Evolutionary conservation across 2,797 vertebrate species (phyloP), one percentile per base, ranked within the genome.

Genomic region (Lithobates sylvaticus): DNA sequence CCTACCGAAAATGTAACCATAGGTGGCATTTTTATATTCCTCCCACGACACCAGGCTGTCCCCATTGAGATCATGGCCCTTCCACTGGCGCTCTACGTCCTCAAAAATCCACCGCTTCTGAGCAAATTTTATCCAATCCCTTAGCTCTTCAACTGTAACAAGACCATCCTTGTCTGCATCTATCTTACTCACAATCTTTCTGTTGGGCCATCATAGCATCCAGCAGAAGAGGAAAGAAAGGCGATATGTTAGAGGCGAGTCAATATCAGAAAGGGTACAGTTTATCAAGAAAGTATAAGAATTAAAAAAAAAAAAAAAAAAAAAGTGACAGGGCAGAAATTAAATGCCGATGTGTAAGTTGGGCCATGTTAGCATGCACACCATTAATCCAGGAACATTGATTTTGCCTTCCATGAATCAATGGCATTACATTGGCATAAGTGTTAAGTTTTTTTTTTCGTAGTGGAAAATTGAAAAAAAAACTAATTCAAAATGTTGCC

Each of bases 31-130:
- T 93, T 96, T 98, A 90, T 99, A 99, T 81, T 99, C 98, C 85
- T 99, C 97, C 98, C 98, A 99, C 83, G 97, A 97, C 79, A 99
- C 94, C 54, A 96, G 90, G 2, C 93, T 94, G 39, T 99, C 98
- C 85, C 95, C 96, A 27, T 99, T 96, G 89, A 99, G 96, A 94
- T 99, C 98, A 7, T 99, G 98, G 89, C 96, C 97, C 89, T 97
- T 98, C 98, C 97, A 98, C 94, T 99, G 98, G 10, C 97, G 94
- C 88, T 99, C 97, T 89, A 99, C 98, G 13, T 99, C 98, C 97
- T 95, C 97, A n/a, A 95, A 99, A 91, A 99, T 98, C 98, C 98
- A 99, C 89, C 97, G 96, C 89, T 98, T 99, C 90, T 99, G 98
- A 42, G 98, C 96, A 85, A 97, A 97, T 84, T 99, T 99, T 93